Evolutionary conservation across 2,797 vertebrate genomes (phyloP).

Genomic region (Crax fasciolata): DNA sequence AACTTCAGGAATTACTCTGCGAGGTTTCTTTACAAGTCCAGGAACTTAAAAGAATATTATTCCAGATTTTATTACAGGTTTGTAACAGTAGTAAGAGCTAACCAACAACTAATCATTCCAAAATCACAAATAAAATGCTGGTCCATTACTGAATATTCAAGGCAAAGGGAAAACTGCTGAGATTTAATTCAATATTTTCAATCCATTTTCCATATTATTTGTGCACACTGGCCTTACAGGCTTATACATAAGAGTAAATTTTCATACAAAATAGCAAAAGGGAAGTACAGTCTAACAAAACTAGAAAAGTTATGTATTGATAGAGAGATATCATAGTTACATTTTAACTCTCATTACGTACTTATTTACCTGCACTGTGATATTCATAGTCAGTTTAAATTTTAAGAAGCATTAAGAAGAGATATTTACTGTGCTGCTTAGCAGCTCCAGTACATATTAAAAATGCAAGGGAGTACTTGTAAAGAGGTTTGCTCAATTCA

Average conservation of each 20-base stretch:
- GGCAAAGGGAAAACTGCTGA: background rate
- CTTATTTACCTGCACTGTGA: background rate
- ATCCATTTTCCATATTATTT: background rate
- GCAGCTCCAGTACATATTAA: background rate
- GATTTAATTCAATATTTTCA: background rate
- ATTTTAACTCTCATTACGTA: background rate
- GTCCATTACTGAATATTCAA: background rate
- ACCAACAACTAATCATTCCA: constrained; percentile 32
- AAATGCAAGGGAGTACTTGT: background rate
- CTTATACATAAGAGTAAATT: background rate
- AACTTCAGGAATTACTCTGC: constrained; percentile 82
- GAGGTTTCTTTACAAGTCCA: constrained; percentile 85
- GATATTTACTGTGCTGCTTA: background rate
- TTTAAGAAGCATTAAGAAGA: background rate
- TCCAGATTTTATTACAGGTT: constrained; percentile 74
- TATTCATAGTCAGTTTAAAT: background rate
- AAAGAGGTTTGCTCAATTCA: background rate
- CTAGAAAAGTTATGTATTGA: background rate
- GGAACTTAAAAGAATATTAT: constrained; percentile 84
- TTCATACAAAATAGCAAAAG: constrained; percentile 18
- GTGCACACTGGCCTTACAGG: background rate
- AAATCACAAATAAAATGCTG: constrained; percentile 29
- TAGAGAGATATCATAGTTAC: background rate
- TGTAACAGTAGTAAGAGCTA: background rate
- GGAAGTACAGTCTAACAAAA: constrained; percentile 13